Conservation (phyloP, 1,140 invertebrate species). For the Sycobia sp. region DNA sequence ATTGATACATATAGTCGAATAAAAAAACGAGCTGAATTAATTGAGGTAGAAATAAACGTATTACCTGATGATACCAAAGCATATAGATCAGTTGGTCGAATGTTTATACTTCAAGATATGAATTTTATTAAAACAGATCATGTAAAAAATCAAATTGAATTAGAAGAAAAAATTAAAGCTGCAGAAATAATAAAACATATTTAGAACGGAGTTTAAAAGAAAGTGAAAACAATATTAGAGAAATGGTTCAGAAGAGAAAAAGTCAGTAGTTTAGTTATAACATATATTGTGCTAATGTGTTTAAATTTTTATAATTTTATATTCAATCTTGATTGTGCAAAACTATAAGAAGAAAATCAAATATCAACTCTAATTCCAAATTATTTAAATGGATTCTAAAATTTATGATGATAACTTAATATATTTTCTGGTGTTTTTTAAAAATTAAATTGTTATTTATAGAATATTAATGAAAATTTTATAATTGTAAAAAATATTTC, state of each 20-base stretch:
- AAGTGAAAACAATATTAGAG: slow-evolving; percentile 82
- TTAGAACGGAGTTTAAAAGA: slow-evolving; percentile 81
- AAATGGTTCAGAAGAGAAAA: slow-evolving; percentile 76
- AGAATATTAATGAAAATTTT: too few relatives aligned
- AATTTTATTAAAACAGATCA: slow-evolving; percentile 70
- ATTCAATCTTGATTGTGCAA: too few relatives aligned
- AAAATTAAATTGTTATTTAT: too few relatives aligned
- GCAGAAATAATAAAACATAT: slow-evolving; percentile 78
- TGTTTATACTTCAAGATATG: slow-evolving; percentile 79
- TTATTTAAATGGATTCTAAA: too few relatives aligned
- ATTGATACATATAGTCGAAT: slow-evolving; percentile 73
- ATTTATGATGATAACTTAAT: too few relatives aligned
- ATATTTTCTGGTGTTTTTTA: too few relatives aligned
- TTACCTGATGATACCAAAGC: slow-evolving; percentile 69
- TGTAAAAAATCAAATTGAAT: slow-evolving; percentile 65
- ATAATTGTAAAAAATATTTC: too few relatives aligned
- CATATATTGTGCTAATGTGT: too few relatives aligned
- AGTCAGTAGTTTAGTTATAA: too few relatives aligned
- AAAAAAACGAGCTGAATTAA: slow-evolving; percentile 75
- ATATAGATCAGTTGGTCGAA: slow-evolving; percentile 82
- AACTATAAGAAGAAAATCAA: too few relatives aligned
- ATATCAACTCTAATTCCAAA: too few relatives aligned
- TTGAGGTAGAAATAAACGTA: slow-evolving; percentile 65
- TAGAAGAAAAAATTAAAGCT: slow-evolving; percentile 74
- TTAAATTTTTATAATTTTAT: too few relatives aligned